Base-by-base conservation (phyloP, 2,113 vertebrate genomes). In the Chaetorhynchus papuensis region DNA sequence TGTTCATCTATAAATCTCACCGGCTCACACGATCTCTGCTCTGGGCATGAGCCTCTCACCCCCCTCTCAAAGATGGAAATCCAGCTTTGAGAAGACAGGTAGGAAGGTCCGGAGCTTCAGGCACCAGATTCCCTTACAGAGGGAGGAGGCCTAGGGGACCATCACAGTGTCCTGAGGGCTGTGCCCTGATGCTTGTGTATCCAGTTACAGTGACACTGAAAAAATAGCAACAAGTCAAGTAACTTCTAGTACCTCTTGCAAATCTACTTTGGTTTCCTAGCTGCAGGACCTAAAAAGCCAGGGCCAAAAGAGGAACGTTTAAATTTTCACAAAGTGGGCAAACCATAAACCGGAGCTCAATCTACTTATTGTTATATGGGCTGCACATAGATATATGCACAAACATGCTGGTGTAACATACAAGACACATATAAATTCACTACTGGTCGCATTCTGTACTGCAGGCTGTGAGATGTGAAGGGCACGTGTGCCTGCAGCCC, bases 401-500 rank as follows among this genome's bases (percentile, higher is more conserved):
- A 31, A 1, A 13, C 31, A 3, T 8, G 47, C 42, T 39, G 44
- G 7, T 18, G 35, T 56, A 50, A 68, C 5, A 6, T 16, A 33
- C 21, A 45, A 23, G 54, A 33, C 12, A 31, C 17, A 5, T 27
- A n/a, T 6, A 26, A 77, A 27, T 7, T 3, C 9, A 9, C 24
- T 66, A 6, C 47, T n/a, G 42, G 21, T 35, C 45, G 16, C 18
- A 30, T 42, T 64, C 52, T 54, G 16, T 10, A 4, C 19, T 28
- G 5, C 17, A 41, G 49, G 30, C 53, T 54, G 28, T 2, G 44
- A 54, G 26, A 33, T 26, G 14, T 8, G 53, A 85, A 60, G 35
- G 31, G 15, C 9, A 37, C 0, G 0, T 2, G 6, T 41, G 15
- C 21, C 31, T 59, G 42, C 39, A 41, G 49, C 18, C 18, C 41